Evolutionary conservation across 2,113 vertebrate species (phyloP), one percentile per base, ranked within the genome.

Genomic region (Atrichornis clamosus): DNA sequence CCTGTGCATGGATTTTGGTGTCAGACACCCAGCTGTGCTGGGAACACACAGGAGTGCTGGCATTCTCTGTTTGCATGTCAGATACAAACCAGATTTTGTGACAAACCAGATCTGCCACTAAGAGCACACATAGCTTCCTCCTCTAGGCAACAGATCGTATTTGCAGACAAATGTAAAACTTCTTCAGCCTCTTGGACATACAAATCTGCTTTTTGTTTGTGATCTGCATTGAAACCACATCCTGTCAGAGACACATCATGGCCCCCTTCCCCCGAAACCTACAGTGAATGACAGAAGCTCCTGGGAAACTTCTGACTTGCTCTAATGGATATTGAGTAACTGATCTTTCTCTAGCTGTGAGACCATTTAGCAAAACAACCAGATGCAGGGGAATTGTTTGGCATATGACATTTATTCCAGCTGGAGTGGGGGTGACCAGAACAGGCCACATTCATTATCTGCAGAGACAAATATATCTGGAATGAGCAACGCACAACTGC

Each of bases 361-460:
- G 56, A 84, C 59, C 33, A 68, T 1, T 85, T 6, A 95, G 92
- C 80, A 87, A 87, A 83, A 86, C 75, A 93, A 87, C 52, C 88
- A 77, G 76, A 95, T 92, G 76, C 95, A 93, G 88, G 5, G 9
- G 15, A 63, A 74, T 39, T 87, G 88, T 90, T 87, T 88, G 74
- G 80, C 65, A 91, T 24, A 75, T 14, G 90, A 90, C n/a, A 59
- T 95, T 96, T 86, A 94, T 95, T 95, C 92, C 83, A 85, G n/a
- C 33, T 53, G 53, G 30, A 55, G 33, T 2, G 19, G 28, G 14
- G 75, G 49, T 92, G 91, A 89, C 86, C 73, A n/a, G 42, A 78
- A 78, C n/a, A 68, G 64, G 80, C 62, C 80, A 60, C 21, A 10
- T 49, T 60, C 19, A 42, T 69, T 47, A 63, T 78, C n/a, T 0